phyloP scores from a whole-genome alignment of 2,797 vertebrate genomes.

The Sebastes hubbsi region DNA sequence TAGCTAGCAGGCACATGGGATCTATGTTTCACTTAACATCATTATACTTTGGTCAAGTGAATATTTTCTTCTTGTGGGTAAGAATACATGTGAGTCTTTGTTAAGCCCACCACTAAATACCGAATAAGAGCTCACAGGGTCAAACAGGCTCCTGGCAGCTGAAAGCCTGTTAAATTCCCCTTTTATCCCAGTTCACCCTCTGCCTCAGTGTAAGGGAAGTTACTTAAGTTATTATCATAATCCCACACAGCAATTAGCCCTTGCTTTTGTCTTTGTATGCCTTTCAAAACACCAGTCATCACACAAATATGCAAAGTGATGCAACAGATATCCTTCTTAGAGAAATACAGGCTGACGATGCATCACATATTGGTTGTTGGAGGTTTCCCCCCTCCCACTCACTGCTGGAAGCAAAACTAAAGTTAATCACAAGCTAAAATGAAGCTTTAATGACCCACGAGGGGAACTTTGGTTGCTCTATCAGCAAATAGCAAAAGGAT shows the following conservation, averaged over 20 bases:
- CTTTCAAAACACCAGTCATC: constrained; percentile 57
- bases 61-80: constrained; percentile 8
- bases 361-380: constrained; percentile 27
- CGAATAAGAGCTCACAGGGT: constrained; percentile 5
- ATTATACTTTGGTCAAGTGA: constrained; percentile 1
- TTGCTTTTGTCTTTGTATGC: constrained; percentile 31
- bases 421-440: constrained; percentile 50
- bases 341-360: constrained; percentile 55
- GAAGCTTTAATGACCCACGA: constrained; percentile 48
- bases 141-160: constrained; percentile 16
- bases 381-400: constrained; percentile 26
- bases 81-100: constrained; percentile 1
- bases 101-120: constrained; percentile 5
- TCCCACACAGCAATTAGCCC: constrained; percentile 51
- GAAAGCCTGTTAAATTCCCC: background rate
- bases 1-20: constrained; percentile 17
- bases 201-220: constrained; percentile 17
- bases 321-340: constrained; percentile 61
- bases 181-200: constrained; percentile 24
- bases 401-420: constrained; percentile 39
- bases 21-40: constrained; percentile 14
- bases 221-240: constrained; percentile 45
- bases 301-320: constrained; percentile 68
- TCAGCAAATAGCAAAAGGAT: constrained; percentile 49
- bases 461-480: constrained; percentile 55